These are phyloP conservation scores for Hipposideros larvatus DNA, from an alignment of 2,797 vertebrate genomes.

Conservation along the genomic window DNA sequence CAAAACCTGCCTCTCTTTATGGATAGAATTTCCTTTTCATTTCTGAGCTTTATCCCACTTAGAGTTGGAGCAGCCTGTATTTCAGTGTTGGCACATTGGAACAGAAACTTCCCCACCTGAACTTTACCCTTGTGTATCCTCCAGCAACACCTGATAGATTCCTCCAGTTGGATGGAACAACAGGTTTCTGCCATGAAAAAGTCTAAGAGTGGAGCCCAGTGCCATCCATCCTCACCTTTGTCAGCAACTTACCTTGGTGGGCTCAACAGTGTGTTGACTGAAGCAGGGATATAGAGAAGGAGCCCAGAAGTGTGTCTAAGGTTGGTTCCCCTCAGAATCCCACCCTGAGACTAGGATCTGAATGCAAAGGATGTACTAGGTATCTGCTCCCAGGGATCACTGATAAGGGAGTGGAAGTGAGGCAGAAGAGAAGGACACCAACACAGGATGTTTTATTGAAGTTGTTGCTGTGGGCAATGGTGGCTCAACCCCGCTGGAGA, in stretches of 20 bases:
- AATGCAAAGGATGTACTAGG: not conserved
- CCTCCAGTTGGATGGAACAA: not conserved
- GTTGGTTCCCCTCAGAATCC: not conserved
- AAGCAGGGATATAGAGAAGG: not conserved
- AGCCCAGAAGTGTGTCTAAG: not conserved
- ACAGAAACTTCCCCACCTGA: not conserved
- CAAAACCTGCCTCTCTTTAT: not conserved
- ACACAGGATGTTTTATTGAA: not conserved
- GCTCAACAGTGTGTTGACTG: not conserved
- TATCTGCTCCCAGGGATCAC: not conserved
- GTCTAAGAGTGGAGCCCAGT: not conserved
- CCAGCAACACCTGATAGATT: not conserved
- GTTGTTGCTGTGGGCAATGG: rapidly evolving
- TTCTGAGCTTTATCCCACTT: not conserved
- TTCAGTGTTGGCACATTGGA: not conserved
- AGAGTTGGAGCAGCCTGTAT: too few relatives aligned
- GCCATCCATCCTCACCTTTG: not conserved
- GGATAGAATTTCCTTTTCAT: not conserved
- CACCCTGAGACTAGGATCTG: not conserved
- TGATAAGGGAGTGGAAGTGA: not conserved
- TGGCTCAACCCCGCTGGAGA: not conserved
- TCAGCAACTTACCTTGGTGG: not conserved
- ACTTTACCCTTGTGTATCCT: not conserved
- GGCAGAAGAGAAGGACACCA: not conserved
- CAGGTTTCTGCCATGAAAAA: not conserved